phyloP scores from a whole-genome alignment of 2,888 invertebrate species.

The Romanomermis culicivorax region DNA sequence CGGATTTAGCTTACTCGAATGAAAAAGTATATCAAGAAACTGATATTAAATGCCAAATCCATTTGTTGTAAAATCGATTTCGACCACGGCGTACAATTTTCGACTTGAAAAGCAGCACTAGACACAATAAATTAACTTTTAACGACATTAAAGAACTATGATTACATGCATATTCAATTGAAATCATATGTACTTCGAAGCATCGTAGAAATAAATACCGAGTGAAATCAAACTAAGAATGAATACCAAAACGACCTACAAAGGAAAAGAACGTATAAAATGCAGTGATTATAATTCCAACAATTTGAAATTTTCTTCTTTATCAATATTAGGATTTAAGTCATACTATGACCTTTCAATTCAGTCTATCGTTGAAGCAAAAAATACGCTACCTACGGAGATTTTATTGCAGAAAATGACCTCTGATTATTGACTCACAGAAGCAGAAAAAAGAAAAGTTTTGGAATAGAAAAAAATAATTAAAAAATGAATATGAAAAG shows the following conservation, averaged over 20 bases:
- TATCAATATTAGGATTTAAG: too few species aligned
- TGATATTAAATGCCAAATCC: constrained; percentile 99
- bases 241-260: constrained; percentile 64
- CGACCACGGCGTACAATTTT: constrained; percentile 97
- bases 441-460: too few species aligned
- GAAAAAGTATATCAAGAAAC: constrained; percentile 99
- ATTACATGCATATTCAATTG: too few species aligned
- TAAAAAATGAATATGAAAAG: too few species aligned
- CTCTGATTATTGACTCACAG: too few species aligned
- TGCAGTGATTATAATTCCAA: too few species aligned
- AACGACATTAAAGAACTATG: not conserved
- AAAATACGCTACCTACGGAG: too few species aligned
- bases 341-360: too few species aligned
- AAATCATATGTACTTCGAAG: constrained; percentile 56
- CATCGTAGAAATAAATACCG: constrained; percentile 99
- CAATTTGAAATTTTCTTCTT: too few species aligned
- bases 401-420: too few species aligned
- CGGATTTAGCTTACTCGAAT: constrained; percentile 70
- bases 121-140: constrained; percentile 12
- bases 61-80: constrained; percentile 99
- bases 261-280: not conserved
- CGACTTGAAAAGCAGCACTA: constrained; percentile 47
- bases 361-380: too few species aligned
- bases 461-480: too few species aligned
- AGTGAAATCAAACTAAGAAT: constrained; percentile 98